Base-by-base conservation (phyloP, 1,140 invertebrate genomes). In the Apis florea region DNA sequence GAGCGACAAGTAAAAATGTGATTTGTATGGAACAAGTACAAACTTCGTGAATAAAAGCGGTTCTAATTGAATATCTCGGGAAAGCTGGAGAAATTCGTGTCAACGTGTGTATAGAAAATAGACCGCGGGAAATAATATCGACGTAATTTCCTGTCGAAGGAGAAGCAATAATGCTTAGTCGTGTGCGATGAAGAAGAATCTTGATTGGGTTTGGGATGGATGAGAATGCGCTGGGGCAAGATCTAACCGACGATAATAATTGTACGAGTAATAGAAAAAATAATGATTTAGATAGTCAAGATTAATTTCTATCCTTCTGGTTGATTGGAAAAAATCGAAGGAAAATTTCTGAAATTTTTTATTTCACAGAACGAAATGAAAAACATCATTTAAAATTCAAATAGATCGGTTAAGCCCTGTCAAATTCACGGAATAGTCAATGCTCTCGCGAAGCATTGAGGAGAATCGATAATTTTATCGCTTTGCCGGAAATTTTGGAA, bases 71-170 rank as follows among this genome's bases (percentile, higher is more conserved):
- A 61, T 24, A 24, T 13, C n/a, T 2, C n/a, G 15, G 53, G 5
- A 17, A 13, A 54, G 15, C 4, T 54, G 15, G n/a, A 51, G 59
- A 64, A 64, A 74, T 66, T 40, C 40, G 54, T 53, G 66, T 58
- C 66, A 78, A 74, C 47, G 59, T 63, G 58, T 63, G 12, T 49
- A n/a, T n/a, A 5, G 59, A 51, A 74, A 74, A 74, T 74, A 61
- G 58, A 53, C 11, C 72, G 24, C 10, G 47, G 21, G 47, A 63
- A 51, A 74, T 63, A 63, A 74, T 31, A 74, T 26, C 24, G 59
- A n/a, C 19, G 26, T 26, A 19, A 47, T 67, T 49, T 6, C 47
- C 40, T 3, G 21, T 6, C 1, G 21, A 19, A 31, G 12, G 13
- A 69, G 13, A 12, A 49, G 40, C 31, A 40, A 47, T n/a, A 4